phyloP scores from a whole-genome alignment of 2,113 vertebrate genomes.

The Hydropotes inermis region DNA sequence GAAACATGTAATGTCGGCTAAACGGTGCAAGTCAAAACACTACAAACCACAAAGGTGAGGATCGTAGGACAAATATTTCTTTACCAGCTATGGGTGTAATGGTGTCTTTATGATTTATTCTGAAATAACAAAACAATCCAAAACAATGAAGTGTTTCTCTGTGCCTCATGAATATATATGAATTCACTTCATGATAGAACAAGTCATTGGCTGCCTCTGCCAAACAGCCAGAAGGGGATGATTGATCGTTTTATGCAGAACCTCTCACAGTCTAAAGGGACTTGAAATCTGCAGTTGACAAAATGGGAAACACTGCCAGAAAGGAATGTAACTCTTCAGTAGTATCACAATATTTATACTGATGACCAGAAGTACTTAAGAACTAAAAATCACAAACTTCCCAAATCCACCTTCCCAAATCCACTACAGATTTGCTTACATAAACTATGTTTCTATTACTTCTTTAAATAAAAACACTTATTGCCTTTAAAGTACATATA shows the following conservation, averaged over 20 bases:
- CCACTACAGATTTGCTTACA: background rate
- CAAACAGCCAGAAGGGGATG: conserved; percentile 72
- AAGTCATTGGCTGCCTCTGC: conserved; percentile 62
- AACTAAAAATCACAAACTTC: conserved; percentile 11
- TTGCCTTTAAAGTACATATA: background rate
- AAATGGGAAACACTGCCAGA: conserved; percentile 71
- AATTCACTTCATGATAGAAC: conserved; percentile 78
- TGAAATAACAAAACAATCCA: conserved; percentile 78
- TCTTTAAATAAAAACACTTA: conserved; percentile 37
- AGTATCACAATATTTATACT: conserved; percentile 72
- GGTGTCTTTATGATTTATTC: conserved; percentile 68
- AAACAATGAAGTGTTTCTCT: conserved; percentile 77
- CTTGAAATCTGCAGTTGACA: conserved; percentile 71
- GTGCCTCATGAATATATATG: conserved; percentile 68
- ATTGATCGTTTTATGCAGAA: conserved; percentile 75
- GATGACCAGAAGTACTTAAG: conserved; percentile 47
- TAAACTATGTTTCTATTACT: conserved; percentile 1
- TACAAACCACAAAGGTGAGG: conserved; percentile 68
- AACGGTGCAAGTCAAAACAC: conserved; percentile 63
- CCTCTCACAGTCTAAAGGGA: conserved; percentile 62
- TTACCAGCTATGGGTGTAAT: conserved; percentile 60
- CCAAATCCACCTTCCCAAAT: conserved; percentile 30
- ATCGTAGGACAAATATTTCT: conserved; percentile 69
- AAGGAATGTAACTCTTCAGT: conserved; percentile 70
- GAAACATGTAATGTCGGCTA: background rate